Evolutionary conservation across 2,888 invertebrate genomes (phyloP), one percentile per base, ranked within the genome.

Genomic region (Uloborus plumipes): DNA sequence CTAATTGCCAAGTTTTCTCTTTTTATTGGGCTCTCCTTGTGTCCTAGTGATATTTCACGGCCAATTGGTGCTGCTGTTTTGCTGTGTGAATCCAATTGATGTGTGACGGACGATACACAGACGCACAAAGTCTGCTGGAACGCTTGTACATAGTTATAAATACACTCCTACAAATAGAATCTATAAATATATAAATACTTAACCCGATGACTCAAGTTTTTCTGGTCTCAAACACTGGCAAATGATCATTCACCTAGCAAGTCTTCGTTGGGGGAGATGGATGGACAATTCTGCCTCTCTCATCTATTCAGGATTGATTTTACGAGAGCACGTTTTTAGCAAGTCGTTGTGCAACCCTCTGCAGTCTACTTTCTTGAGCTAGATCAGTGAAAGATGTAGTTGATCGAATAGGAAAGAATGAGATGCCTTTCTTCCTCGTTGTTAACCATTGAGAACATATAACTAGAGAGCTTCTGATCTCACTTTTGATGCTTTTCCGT

Each of bases 151-250:
- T 78, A 84, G 66, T 61, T 84, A 84, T 84, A 84, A 74, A 84
- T 84, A 81, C 72, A 78, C 76, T 64, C 77, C 67, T 61, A 70
- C 78, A 84, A 73, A 84, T 58, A 84, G 78, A 80, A 74, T 69
- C 74, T 80, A 80, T 80, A 83, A 75, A 83, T 83, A 83, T 83
- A 83, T 77, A 77, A 83, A 77, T 78, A 73, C 73, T 78, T 74
- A 78, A 76, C 81, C 49, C 31, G 49, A 62, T 39, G 81, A 74
- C 80, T 80, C 26, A 26, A 26, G 67, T 58, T 64, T 39, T 69
- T 74, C 73, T 70, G 69, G 80, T 80, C 80, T 80, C 67, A 74
- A 80, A 74, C 80, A 80, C 80, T 58, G 74, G 67, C 80, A 80
- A 64, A 61, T 26, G 26, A 26, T 26, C 26, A 26, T 26, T 26